phyloP scores from a whole-genome alignment of 2,113 vertebrate genomes.

The Nyctereutes procyonoides region DNA sequence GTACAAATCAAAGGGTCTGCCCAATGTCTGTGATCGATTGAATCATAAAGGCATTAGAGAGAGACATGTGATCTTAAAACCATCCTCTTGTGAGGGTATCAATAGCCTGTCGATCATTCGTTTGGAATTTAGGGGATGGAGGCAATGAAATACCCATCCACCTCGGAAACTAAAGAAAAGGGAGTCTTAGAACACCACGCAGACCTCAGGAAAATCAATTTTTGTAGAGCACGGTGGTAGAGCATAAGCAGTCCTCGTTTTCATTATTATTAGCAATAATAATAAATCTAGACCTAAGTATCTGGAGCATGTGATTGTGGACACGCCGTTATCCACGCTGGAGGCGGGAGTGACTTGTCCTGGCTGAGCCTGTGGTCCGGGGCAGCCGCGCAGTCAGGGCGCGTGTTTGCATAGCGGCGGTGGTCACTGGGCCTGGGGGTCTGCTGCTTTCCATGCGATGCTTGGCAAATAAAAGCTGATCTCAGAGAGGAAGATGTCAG shows the following conservation, averaged over 20 bases:
- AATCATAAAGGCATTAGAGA: neutral
- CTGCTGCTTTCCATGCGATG: rapidly evolving
- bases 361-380: rapidly evolving
- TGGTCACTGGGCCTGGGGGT: rapidly evolving
- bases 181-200: neutral
- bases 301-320: neutral
- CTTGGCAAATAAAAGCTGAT: no score
- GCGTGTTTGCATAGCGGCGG: rapidly evolving
- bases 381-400: rapidly evolving
- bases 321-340: neutral
- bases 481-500: rapidly evolving
- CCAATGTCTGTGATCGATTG: conserved; percentile 42
- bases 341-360: neutral
- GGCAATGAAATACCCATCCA: conserved; percentile 64
- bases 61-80: conserved; percentile 50
- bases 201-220: neutral
- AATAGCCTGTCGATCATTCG: conserved; percentile 56
- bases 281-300: neutral
- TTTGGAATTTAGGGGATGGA: conserved; percentile 60
- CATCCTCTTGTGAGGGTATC: conserved; percentile 57
- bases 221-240: neutral
- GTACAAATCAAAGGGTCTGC: neutral
- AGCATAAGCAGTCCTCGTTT: neutral
- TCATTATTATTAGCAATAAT: conserved; percentile 44
- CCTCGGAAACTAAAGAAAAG: conserved; percentile 7